These are phyloP conservation scores for Drosophila sp. DNA, from an alignment of 1,140 invertebrate genomes.

Conservation along the genomic window DNA sequence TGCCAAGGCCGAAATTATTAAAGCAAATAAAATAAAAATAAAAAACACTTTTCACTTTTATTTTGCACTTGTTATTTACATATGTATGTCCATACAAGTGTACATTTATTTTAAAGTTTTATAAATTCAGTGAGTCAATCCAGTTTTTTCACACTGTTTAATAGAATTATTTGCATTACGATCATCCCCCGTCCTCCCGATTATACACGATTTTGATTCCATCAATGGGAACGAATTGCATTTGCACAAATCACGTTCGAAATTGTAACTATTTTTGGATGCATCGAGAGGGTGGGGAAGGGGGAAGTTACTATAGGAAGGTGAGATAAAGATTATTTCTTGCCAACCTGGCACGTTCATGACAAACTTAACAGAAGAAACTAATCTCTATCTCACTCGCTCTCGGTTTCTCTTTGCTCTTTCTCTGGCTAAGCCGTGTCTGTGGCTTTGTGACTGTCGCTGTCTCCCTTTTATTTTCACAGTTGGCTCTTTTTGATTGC, in stretches of 20 bases:
- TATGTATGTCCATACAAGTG: neutral
- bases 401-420: neutral
- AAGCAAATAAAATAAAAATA: neutral
- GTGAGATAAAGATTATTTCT: conserved; percentile 7
- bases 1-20: conserved; percentile 26
- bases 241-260: conserved; percentile 24
- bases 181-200: neutral
- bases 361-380: conserved; percentile 6
- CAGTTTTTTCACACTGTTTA: neutral
- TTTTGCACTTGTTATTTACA: conserved; percentile 17
- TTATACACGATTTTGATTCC: neutral
- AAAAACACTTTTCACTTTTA: conserved; percentile 19
- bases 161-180: neutral
- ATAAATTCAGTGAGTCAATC: conserved; percentile 6
- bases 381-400: neutral
- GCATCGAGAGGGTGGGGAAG: neutral
- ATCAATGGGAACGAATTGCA: neutral
- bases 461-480: conserved; percentile 9
- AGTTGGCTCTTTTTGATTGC: conserved; percentile 10
- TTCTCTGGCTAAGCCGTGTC: neutral
- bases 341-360: conserved; percentile 24
- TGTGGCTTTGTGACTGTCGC: conserved; percentile 2
- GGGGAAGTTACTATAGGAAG: neutral
- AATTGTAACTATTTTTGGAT: conserved; percentile 14
- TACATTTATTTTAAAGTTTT: conserved; percentile 10